A percentile compares a stretch with the other conserved stretches of the same genome.
Conservation (phyloP, 2,113 vertebrate genomes). For the Cephalophus harveyi region DNA sequence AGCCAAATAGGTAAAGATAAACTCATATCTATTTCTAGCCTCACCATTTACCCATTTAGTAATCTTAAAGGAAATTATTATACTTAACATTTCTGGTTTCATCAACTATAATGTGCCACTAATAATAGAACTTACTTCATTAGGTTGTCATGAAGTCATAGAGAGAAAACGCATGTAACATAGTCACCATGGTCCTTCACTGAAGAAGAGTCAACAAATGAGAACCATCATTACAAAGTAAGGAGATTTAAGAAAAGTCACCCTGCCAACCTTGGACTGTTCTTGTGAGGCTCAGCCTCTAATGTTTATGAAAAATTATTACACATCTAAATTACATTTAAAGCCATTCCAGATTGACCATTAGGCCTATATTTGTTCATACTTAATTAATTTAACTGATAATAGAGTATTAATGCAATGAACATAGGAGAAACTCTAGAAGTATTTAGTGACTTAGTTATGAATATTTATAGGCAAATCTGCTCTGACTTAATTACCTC, state of each 20-base stretch:
- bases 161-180: background rate
- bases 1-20: background rate
- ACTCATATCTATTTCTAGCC: background rate
- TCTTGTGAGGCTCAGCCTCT: background rate
- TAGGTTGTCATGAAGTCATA: background rate
- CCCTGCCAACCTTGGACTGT: background rate
- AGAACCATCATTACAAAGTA: no score
- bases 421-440: constrained; percentile 34
- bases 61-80: background rate
- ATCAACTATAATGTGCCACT: background rate
- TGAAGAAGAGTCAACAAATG: background rate
- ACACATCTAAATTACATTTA: background rate
- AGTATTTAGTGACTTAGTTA: constrained; percentile 6
- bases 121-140: background rate
- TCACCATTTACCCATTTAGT: background rate
- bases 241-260: background rate
- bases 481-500: constrained; percentile 44
- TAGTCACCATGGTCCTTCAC: background rate
- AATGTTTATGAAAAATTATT: background rate
- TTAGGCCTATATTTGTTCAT: constrained; percentile 7
- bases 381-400: constrained; percentile 34
- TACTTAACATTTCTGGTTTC: background rate
- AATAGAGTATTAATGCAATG: background rate
- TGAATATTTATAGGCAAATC: constrained; percentile 15
- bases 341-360: background rate